These are phyloP conservation scores for Notamacropus eugenii DNA, from an alignment of 2,797 vertebrate genomes.

Conservation along the genomic window DNA sequence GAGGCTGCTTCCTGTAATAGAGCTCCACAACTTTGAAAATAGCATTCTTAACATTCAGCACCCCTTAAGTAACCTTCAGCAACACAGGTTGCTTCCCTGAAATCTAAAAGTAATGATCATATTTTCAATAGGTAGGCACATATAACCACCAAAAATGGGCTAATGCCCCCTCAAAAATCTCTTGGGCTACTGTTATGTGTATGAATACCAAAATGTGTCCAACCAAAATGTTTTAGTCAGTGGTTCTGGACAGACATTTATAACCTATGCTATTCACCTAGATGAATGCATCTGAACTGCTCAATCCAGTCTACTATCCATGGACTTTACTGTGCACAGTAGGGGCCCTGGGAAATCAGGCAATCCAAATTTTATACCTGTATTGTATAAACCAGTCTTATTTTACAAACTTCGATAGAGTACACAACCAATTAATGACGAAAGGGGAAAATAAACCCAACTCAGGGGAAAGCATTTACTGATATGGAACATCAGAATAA, in stretches of 20 bases:
- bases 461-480: background rate
- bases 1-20: background rate
- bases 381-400: background rate
- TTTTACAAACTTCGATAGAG: background rate
- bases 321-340: background rate
- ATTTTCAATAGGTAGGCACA: background rate
- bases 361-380: fast-evolving
- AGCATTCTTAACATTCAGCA: background rate
- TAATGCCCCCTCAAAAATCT: background rate
- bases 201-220: background rate
- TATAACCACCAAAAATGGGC: background rate
- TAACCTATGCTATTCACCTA: background rate
- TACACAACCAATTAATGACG: background rate
- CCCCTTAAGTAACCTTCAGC: background rate
- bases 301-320: background rate
- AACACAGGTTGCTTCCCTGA: background rate
- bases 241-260: background rate
- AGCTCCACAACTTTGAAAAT: background rate
- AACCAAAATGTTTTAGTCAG: background rate
- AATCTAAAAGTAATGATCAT: fast-evolving
- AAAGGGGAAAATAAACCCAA: background rate
- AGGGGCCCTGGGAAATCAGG: background rate
- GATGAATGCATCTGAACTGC: background rate
- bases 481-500: background rate
- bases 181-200: background rate